Base-by-base conservation (phyloP, 2,888 invertebrate genomes). In the Plemyria rubiginata region DNA sequence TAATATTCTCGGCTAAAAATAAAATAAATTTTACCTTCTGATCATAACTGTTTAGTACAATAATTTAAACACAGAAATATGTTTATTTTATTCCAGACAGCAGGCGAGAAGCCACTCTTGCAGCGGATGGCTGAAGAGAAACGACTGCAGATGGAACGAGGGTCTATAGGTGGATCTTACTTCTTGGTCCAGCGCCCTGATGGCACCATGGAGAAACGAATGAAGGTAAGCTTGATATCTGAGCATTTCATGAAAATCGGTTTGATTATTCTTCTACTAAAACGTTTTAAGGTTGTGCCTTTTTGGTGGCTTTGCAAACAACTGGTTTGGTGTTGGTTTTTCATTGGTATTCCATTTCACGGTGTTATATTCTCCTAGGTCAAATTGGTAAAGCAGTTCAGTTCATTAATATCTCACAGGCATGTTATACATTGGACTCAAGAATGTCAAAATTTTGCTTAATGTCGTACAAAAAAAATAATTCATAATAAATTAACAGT, bases 111-210 rank as follows among this genome's bases (percentile, higher is more conserved):
- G 82, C 97, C 98, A 0, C 89, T 98, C 9, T 94, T 98, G 70
- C 98, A 97, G 85, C 94, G 98, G 67, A 98, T 98, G 97, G 98
- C 98, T 7, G 98, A 98, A 86, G 98, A 98, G 82, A 97, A 98
- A 77, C 94, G 97, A 65, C 93, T 97, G 80, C 97, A 98, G 86
- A 96, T 98, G 96, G 98, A 98, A 84, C 94, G 97, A 41, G 98
- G 98, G 0, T 97, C 97, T 32, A 96, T 98, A 66, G 97, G 96
- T 11, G 97, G 97, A 11, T 97, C 97, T 0, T 97, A 96, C 86
- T 97, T 97, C 84, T 91, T 95, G 86, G 98, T 98, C 2, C 97
- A 98, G 79, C 91, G 98, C 70, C 97, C 97, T 2, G 98, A 98
- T 78, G 98, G 98, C 66, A 96, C 97, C 13, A 97, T 97, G 96